Percentiles rank a stretch among this genome's conserved stretches.
Evolutionary conservation across 2,888 invertebrate genomes (phyloP).

Genomic region (Hydropsyche betteni): DNA sequence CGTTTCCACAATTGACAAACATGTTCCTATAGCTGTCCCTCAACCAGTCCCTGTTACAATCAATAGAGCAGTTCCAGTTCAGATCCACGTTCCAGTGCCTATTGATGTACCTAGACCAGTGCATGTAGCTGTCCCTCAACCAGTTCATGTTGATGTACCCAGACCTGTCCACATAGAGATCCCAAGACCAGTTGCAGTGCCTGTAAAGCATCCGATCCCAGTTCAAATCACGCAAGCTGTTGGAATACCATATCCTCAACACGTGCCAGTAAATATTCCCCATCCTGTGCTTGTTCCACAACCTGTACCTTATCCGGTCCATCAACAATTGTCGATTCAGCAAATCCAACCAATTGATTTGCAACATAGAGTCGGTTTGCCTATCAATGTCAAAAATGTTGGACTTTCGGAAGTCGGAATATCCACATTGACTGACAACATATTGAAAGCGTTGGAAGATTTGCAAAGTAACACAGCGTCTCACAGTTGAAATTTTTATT

Average conservation of each 20-base stretch:
- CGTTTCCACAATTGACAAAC: constrained; percentile 62
- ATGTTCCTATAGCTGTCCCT: constrained; percentile 65
- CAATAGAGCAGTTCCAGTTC: constrained; percentile 63
- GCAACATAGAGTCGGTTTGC: background rate
- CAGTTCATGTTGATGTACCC: constrained; percentile 60
- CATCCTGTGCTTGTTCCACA: constrained; percentile 60
- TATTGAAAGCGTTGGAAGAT: too few species aligned
- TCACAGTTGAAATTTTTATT: too few species aligned
- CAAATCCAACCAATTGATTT: background rate
- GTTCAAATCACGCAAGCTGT: constrained; percentile 65
- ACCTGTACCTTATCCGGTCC: constrained; percentile 57
- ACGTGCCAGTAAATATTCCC: constrained; percentile 62
- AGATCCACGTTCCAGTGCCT: constrained; percentile 64
- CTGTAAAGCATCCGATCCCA: constrained; percentile 66
- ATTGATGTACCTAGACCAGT: constrained; percentile 59
- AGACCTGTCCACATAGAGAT: constrained; percentile 63
- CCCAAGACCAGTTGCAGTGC: constrained; percentile 67
- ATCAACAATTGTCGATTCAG: constrained; percentile 40
- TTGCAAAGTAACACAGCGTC: too few species aligned
- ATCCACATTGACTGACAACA: background rate
- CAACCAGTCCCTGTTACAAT: constrained; percentile 64
- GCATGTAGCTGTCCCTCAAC: constrained; percentile 60
- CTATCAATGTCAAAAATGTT: background rate
- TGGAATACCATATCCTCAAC: constrained; percentile 66
- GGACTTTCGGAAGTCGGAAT: background rate